phyloP scores from a whole-genome alignment of 2,797 vertebrate species.

The Lophotriccus pileatus region DNA sequence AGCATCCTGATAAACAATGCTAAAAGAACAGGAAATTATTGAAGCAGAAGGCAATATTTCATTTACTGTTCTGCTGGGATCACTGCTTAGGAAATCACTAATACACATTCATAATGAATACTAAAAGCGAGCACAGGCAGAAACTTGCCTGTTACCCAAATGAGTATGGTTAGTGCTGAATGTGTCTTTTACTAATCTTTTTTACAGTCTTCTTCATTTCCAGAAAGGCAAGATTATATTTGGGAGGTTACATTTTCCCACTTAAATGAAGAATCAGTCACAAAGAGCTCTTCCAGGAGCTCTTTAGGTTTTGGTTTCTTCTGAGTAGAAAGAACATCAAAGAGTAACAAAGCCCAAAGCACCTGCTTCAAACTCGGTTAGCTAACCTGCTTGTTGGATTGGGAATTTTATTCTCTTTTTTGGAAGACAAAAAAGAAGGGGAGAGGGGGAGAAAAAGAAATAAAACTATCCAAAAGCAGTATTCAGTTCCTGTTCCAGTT shows the following conservation, averaged over 20 bases:
- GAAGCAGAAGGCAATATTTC: not conserved
- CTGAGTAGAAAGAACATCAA: not conserved
- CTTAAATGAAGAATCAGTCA: constrained; percentile 3
- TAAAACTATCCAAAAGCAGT: not conserved
- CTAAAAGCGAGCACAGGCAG: constrained; percentile 16
- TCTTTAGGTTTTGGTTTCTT: not conserved
- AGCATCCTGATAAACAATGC: not conserved
- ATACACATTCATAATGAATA: not conserved
- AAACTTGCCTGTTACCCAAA: constrained; percentile 34
- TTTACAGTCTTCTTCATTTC: not conserved
- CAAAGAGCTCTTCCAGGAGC: not conserved
- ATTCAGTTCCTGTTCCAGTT: not conserved
- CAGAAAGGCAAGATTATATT: constrained; percentile 20
- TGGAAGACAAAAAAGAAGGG: not conserved
- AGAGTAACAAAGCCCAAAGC: not conserved
- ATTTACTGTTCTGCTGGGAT: constrained; percentile 1
- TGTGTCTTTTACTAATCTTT: constrained; percentile 19
- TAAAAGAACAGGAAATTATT: constrained; percentile 30
- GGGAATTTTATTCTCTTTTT: not conserved
- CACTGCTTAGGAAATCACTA: constrained; percentile 20
- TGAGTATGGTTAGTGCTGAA: constrained; percentile 5
- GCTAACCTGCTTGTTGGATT: not conserved
- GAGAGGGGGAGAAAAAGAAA: rapidly evolving
- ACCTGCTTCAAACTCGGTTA: not conserved
- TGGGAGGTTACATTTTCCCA: not conserved